Base-by-base conservation (phyloP, 2,113 vertebrate species). In the Axis porcinus region DNA sequence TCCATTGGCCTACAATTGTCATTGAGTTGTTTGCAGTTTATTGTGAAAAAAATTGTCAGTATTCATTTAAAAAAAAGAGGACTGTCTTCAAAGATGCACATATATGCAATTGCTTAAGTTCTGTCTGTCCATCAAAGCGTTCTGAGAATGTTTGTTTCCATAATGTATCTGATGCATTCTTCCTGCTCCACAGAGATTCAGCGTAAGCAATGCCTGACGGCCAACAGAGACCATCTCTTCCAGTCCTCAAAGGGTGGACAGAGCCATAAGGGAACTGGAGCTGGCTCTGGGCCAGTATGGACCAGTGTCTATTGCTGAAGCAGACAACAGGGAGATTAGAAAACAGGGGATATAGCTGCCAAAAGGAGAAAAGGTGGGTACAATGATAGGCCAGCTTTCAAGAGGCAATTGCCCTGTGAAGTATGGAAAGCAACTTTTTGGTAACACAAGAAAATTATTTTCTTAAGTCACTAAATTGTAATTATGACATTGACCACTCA, bases 401-500 rank as follows among this genome's bases (percentile, higher is more conserved):
- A 85, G 43, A 92, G 6, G 16, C 9, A 2, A 4, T 15, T 55
- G 14, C 83, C 83, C 52, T 57, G 62, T 21, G 33, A 93, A 83
- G 28, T 2, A 6, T 19, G 79, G 33, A 58, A 95, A 94, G 54
- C 43, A 76, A 70, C 7, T 52, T 33, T 17, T 0, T 87, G 36
- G 55, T 74, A 83, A 89, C 57, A 45, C 11, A 8, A 86, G 33
- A 84, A 36, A 17, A 88, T 27, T 45, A 58, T 82, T 91, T 86
- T 81, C 74, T 84, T 36, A 86, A 89, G 47, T 45, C 83, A 74
- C 36, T 40, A 83, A 88, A 54, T 89, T 86, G 30, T 81, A 76
- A 60, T 50, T 67, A 87, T 79, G 83, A n/a, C 33, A 55, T 67
- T 94, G 47, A 67, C 45, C 55, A 67, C 27, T 64, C 83, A 85